Conservation (phyloP, 1,140 invertebrate genomes). For the Drosophila arizonae region DNA sequence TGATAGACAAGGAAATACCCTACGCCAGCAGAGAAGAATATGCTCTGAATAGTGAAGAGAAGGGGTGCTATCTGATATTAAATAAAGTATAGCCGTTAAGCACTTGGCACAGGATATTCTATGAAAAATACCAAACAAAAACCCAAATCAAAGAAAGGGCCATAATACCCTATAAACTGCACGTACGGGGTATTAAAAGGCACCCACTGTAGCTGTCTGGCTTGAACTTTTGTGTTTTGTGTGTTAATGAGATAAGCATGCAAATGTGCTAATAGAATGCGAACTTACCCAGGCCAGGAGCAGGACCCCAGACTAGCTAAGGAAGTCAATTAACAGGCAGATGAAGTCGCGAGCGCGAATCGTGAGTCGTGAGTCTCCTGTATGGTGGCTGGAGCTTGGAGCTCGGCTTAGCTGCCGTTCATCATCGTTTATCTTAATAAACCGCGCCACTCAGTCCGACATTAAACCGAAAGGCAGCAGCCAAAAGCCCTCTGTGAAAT, state of each 20-base stretch:
- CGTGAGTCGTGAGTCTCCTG: background rate
- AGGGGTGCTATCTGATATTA: too few species aligned
- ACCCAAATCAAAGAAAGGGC: background rate
- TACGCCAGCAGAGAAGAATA: background rate
- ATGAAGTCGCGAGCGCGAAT: background rate
- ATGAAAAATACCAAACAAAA: background rate
- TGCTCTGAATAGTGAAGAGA: background rate
- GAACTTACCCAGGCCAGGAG: conserved; percentile 12
- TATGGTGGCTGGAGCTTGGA: background rate
- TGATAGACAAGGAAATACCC: background rate
- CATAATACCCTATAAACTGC: background rate
- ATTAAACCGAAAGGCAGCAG: conserved; percentile 75
- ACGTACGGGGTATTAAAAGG: conserved; percentile 22
- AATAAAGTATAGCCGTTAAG: background rate
- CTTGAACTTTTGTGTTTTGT: conserved; percentile 58
- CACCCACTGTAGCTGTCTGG: conserved; percentile 18
- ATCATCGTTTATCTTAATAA: conserved; percentile 81
- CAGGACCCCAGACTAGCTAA: conserved; percentile 9
- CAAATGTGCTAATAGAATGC: conserved; percentile 74
- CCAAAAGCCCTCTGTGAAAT: conserved; percentile 76
- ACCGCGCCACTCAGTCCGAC: conserved; percentile 75
- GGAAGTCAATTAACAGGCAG: conserved; percentile 40
- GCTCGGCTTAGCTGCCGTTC: conserved; percentile 58
- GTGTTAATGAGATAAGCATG: conserved; percentile 77
- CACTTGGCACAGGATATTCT: background rate